A percentile compares a stretch with the other conserved stretches of the same genome.
phyloP scores from a whole-genome alignment of 2,888 invertebrate species.

The Phlogophora meticulosa region DNA sequence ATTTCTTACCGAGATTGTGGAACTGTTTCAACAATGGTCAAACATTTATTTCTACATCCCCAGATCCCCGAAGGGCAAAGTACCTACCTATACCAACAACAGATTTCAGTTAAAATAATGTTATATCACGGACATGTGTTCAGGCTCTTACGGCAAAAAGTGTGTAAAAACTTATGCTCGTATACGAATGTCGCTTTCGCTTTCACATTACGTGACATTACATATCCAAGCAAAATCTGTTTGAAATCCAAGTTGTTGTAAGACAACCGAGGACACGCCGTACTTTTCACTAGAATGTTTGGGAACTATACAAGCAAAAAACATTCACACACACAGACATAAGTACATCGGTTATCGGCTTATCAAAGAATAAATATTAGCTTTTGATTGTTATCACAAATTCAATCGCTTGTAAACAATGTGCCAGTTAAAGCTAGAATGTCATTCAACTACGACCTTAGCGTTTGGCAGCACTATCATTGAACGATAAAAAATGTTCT shows the following conservation, averaged over 20 bases:
- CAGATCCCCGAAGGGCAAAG: not conserved
- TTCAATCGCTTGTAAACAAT: slow-evolving; percentile 40
- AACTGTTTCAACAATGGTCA: not conserved
- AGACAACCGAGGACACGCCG: not conserved
- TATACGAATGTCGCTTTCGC: slow-evolving; percentile 42
- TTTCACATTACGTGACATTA: slow-evolving; percentile 52
- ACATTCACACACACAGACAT: not conserved
- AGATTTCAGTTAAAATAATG: not conserved
- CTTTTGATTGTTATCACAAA: slow-evolving; percentile 41
- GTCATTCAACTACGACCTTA: slow-evolving; percentile 62
- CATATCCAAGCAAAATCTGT: slow-evolving; percentile 14
- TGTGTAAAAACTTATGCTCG: slow-evolving; percentile 24
- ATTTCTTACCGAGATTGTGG: not conserved
- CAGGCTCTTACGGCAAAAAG: not conserved
- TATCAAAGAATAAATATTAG: slow-evolving; percentile 44
- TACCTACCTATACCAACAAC: not conserved
- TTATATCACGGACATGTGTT: not conserved
- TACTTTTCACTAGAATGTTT: too few relatives aligned
- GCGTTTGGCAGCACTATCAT: slow-evolving; percentile 51
- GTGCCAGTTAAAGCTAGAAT: slow-evolving; percentile 34
- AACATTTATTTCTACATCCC: not conserved
- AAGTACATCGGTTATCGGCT: slow-evolving; percentile 26
- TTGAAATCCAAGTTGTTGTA: slow-evolving; percentile 9
- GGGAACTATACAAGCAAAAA: slow-evolving; percentile 4
- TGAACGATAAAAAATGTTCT: slow-evolving; percentile 35